These are phyloP conservation scores for Parauchenoglanis punctatus DNA, from an alignment of 2,797 vertebrate species.

Conservation along the genomic window DNA sequence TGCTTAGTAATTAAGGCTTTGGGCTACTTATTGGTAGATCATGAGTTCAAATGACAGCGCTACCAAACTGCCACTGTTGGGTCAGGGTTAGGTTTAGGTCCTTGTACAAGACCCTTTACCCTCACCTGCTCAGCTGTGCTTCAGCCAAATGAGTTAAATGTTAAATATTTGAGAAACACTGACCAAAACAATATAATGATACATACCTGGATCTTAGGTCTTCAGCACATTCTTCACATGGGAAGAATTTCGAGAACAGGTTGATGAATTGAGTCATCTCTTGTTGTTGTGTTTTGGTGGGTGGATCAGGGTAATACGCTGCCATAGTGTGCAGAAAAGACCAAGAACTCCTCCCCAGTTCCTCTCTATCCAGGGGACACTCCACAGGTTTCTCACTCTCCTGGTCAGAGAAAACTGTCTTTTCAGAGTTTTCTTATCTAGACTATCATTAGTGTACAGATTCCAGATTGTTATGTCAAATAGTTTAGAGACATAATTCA, in stretches of 20 bases:
- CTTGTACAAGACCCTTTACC: neutral
- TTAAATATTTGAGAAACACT: neutral
- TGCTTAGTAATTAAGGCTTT: neutral
- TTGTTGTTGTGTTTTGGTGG: constrained; percentile 80
- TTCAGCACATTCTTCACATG: constrained; percentile 91
- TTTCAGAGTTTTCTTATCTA: neutral
- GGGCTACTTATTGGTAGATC: neutral
- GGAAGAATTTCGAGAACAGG: constrained; percentile 94
- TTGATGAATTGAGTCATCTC: constrained; percentile 93
- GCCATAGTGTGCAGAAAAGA: constrained; percentile 95
- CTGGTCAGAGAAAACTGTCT: constrained; percentile 50
- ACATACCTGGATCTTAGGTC: constrained; percentile 86
- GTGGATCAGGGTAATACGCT: constrained; percentile 89
- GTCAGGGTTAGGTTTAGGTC: neutral
- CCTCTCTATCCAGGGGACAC: constrained; percentile 89
- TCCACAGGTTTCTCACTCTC: constrained; percentile 70
- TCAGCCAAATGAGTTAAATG: neutral
- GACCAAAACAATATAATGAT: neutral
- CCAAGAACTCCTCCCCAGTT: constrained; percentile 91
- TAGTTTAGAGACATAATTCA: neutral
- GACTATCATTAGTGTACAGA: neutral
- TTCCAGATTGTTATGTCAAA: neutral
- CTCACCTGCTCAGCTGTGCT: neutral
- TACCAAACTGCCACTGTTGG: neutral
- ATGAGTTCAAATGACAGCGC: neutral